Percentiles rank a stretch among this genome's conserved stretches.
Conservation (phyloP, 1,140 invertebrate genomes). For the Wiebesia pumilae region DNA sequence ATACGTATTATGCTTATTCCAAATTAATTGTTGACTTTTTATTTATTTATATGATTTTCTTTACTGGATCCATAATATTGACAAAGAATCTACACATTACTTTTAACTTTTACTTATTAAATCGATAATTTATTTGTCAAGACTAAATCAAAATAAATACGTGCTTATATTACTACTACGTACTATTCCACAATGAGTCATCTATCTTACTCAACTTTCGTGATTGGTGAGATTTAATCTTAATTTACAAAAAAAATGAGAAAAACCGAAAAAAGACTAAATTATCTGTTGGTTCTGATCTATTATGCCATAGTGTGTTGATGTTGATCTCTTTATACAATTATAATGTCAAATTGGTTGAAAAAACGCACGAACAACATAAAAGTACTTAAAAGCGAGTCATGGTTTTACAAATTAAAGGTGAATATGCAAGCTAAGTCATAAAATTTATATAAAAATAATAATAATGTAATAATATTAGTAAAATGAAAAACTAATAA, state of each 20-base stretch:
- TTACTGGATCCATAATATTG: background rate
- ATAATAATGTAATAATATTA: slow-evolving; percentile 35
- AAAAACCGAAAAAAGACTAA: background rate
- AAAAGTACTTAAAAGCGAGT: slow-evolving; percentile 45
- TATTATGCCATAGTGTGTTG: slow-evolving; percentile 2
- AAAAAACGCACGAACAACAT: slow-evolving; percentile 45
- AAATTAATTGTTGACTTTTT: background rate
- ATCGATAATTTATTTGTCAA: background rate
- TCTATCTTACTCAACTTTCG: background rate
- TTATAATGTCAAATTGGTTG: slow-evolving; percentile 20
- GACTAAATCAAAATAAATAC: slow-evolving; percentile 3
- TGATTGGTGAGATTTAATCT: background rate
- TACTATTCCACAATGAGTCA: background rate
- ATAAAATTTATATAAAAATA: slow-evolving; percentile 50
- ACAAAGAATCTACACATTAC: background rate
- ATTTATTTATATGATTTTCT: background rate
- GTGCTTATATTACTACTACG: background rate
- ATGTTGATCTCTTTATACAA: slow-evolving; percentile 36
- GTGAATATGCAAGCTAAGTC: slow-evolving; percentile 38
- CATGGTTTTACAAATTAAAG: slow-evolving; percentile 41
- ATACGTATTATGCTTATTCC: background rate
- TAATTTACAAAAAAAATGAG: background rate
- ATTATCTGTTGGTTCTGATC: slow-evolving; percentile 13
- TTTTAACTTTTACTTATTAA: background rate
- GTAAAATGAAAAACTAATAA: slow-evolving; percentile 46